These are phyloP conservation scores for Trachymyrmex cornetzi DNA, from an alignment of 1,140 invertebrate genomes.

Conservation along the genomic window DNA sequence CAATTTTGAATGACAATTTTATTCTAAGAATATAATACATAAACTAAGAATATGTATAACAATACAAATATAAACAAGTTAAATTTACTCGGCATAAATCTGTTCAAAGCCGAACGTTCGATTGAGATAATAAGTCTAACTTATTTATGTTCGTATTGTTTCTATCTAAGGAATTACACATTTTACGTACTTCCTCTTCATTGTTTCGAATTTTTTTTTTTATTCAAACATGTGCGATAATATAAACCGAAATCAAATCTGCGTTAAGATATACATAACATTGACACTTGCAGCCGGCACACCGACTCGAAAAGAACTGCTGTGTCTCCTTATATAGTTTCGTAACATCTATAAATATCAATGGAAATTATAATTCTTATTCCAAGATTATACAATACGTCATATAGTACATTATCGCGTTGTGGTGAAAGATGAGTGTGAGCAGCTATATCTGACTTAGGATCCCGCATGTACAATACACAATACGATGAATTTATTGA, in stretches of 20 bases:
- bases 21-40: not conserved
- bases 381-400: conserved; percentile 7
- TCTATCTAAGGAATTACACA: not conserved
- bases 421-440: not conserved
- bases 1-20: not conserved
- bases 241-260: conserved; percentile 28
- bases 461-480: not conserved
- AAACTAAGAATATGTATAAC: not conserved
- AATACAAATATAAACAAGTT: conserved; percentile 15
- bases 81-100: not conserved
- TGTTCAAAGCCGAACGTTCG: not conserved
- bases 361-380: conserved; percentile 43
- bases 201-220: conserved; percentile 25
- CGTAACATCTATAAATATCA: not conserved
- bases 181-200: not conserved
- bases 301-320: too few relatives aligned
- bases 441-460: not conserved
- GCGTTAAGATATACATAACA: conserved; percentile 25
- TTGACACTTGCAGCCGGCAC: conserved; percentile 27
- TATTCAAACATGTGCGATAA: conserved; percentile 51
- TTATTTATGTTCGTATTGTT: conserved; percentile 22
- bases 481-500: conserved; percentile 2
- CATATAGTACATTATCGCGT: conserved; percentile 37
- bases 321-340: not conserved
- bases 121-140: not conserved